These are phyloP conservation scores for Pseudomugil gertrudae DNA, from an alignment of 2,797 vertebrate species.

Conservation along the genomic window DNA sequence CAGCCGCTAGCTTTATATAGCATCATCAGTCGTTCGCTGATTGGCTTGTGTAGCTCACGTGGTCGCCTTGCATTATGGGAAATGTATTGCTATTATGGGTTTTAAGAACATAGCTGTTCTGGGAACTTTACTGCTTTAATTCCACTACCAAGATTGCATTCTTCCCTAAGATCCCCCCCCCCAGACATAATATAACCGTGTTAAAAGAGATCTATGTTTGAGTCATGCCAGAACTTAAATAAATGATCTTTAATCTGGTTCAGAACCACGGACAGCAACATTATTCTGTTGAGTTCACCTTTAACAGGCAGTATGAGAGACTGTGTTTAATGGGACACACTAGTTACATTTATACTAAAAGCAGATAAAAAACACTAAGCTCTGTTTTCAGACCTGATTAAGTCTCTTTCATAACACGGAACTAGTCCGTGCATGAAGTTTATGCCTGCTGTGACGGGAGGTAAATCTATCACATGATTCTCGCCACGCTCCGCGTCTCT, in stretches of 20 bases:
- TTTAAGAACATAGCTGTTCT: neutral
- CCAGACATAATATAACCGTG: too few species aligned
- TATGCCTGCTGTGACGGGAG: conserved; percentile 4
- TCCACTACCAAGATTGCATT: neutral
- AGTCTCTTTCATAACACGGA: neutral
- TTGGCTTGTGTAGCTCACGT: conserved; percentile 41
- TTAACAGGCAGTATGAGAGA: neutral
- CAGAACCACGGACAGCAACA: conserved; percentile 82
- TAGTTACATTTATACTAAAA: neutral
- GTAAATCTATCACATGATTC: conserved; percentile 77
- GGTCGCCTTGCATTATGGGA: conserved; percentile 57
- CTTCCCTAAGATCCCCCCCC: too few species aligned
- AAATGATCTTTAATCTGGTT: conserved; percentile 30
- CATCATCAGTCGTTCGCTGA: conserved; percentile 10
- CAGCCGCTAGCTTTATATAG: conserved; percentile 23
- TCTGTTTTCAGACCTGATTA: neutral
- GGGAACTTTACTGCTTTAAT: neutral
- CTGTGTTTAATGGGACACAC: too few species aligned
- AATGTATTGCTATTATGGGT: conserved; percentile 29
- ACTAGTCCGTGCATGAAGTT: conserved; percentile 1
- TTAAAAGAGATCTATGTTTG: neutral
- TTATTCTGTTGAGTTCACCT: neutral
- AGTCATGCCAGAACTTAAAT: neutral
- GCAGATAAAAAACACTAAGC: neutral
- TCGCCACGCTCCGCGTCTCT: conserved; percentile 40